phyloP scores from a whole-genome alignment of 2,113 vertebrate genomes.

The Amphiprion ocellaris region DNA sequence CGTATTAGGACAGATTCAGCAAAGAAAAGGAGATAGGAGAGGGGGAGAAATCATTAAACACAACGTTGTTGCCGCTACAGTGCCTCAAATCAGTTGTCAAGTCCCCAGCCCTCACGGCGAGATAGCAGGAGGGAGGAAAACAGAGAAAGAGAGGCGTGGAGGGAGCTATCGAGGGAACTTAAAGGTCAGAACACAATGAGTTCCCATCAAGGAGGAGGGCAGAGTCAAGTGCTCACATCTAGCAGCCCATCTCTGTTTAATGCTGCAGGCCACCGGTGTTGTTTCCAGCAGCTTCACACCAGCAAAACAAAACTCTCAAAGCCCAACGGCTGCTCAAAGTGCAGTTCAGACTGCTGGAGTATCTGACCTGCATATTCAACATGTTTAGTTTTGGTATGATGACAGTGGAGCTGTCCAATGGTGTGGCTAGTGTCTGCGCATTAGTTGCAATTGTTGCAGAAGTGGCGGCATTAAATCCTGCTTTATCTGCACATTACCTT shows the following conservation, averaged over 20 bases:
- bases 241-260: constrained; percentile 40
- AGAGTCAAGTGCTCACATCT: constrained; percentile 68
- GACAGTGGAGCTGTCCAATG: neutral
- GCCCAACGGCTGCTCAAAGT: neutral
- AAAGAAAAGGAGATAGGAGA: constrained; percentile 30
- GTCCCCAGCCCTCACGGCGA: constrained; percentile 33
- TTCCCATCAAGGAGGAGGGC: constrained; percentile 68
- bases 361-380: neutral
- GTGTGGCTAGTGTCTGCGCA: neutral
- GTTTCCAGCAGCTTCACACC: constrained; percentile 18
- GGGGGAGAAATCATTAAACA: constrained; percentile 34
- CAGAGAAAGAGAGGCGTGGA: constrained; percentile 25
- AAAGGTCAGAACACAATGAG: constrained; percentile 77
- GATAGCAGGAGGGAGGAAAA: constrained; percentile 47
- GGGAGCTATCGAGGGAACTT: constrained; percentile 61
- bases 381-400: neutral
- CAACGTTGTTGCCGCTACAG: constrained; percentile 28
- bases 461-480: neutral
- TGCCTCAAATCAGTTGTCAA: constrained; percentile 62
- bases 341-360: neutral
- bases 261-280: constrained; percentile 38
- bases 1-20: constrained; percentile 16
- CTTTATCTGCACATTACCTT: constrained; percentile 10
- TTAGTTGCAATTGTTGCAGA: neutral
- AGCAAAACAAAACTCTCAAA: constrained; percentile 37